phyloP scores from a whole-genome alignment of 2,797 vertebrate species.

The Neosilurus hyrtlii region DNA sequence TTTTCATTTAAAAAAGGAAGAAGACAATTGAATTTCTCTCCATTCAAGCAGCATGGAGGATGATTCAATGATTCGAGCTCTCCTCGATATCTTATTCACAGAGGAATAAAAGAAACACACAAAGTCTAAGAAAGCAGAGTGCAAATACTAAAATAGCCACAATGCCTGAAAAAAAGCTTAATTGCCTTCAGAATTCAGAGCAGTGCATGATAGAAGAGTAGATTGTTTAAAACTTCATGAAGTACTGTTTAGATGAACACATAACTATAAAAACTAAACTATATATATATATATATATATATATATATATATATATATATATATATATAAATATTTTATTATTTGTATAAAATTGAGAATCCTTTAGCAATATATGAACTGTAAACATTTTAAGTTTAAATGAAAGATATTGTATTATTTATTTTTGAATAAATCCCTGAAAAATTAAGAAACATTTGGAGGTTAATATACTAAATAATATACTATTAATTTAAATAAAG shows the following conservation, averaged over 20 bases:
- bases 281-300: no score
- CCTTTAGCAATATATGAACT: neutral
- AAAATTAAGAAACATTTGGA: neutral
- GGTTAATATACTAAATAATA: neutral
- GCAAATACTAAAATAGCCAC: conserved; percentile 41
- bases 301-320: no score
- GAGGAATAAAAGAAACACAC: conserved; percentile 43
- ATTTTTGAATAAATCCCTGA: neutral
- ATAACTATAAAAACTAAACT: no score
- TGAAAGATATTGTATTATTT: neutral
- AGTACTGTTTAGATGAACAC: neutral
- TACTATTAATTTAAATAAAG: no score
- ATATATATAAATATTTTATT: neutral
- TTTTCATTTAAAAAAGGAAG: conserved; percentile 61
- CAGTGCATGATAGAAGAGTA: neutral
- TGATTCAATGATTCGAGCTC: conserved; percentile 40
- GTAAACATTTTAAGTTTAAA: neutral
- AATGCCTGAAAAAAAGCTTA: conserved; percentile 12
- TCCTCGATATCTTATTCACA: conserved; percentile 56
- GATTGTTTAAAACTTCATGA: neutral
- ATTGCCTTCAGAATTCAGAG: conserved; percentile 28
- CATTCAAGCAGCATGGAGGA: conserved; percentile 50
- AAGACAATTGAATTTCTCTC: conserved; percentile 64
- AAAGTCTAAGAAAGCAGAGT: conserved; percentile 31
- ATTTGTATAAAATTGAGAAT: neutral